Evolutionary conservation across 37 sponge, comb jelly and placozoan genomes (phyloP), one percentile per base, ranked within the genome.

Genomic region (Petrosia ficiformis): DNA sequence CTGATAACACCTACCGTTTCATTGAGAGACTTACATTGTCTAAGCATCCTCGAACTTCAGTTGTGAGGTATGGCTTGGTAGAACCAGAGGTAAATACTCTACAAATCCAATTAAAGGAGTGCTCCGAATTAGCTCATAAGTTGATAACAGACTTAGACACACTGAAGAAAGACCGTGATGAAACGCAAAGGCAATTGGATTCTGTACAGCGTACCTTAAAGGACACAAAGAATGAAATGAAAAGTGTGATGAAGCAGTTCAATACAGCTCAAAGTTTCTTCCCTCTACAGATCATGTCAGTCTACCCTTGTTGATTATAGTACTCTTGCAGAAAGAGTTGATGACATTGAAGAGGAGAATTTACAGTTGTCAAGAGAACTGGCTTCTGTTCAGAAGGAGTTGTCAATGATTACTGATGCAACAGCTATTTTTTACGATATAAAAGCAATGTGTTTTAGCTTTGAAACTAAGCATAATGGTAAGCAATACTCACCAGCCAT

Each of bases 1-100:
- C 78, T 35, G 56, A 67, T 39, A 68, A 66, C 67, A 58, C 44
- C 42, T 78, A 78, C 57, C 43, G 69, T 33, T 78, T 65, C 44
- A 78, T 78, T 25, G 68, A 67, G 67, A 37, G 72, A 42, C 6
- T 71, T 2, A 26, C 31, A 16, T 48, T 48, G 14, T 48, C 54
- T 48, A 8, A 48, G 54, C 14, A 19, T 48, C 54, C 14, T 19
- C 54, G 54, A 19, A 48, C 8, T 48, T 48, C 54, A 14, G 14
- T 48, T 48, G 54, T 48, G 54, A 48, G 14, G 54, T 48, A 48
- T 48, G 54, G 54, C 8, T 48, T 48, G 54, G n/a, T n/a, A n/a
- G 54, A 48, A 48, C 54, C 54, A 8, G 14, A 48, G 8, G 54
- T 14, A 19, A n/a, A n/a, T n/a, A 19, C 54, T 8, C 14, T 48